Conservation (phyloP, 2,888 invertebrate genomes). For the Eulithis testata region DNA sequence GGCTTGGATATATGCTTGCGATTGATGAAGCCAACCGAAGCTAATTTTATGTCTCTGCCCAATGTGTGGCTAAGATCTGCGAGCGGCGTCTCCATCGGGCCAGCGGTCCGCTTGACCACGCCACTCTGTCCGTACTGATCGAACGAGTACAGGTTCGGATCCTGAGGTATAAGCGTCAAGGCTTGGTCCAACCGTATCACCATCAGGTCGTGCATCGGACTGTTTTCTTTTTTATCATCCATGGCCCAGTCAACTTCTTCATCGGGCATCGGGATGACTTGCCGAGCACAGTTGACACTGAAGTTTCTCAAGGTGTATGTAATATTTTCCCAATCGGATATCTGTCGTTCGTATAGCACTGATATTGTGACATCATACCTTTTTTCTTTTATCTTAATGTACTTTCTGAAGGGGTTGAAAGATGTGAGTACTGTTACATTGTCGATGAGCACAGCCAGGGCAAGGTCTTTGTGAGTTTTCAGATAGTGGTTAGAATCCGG, state of each 20-base stretch:
- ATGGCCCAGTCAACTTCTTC: not conserved
- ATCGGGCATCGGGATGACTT: conserved; percentile 8
- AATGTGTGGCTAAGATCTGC: not conserved
- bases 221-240: conserved; percentile 6
- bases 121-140: not conserved
- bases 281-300: conserved; percentile 19
- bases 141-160: conserved; percentile 7
- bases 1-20: conserved; percentile 7
- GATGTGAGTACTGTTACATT: conserved; percentile 21
- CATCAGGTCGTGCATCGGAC: conserved; percentile 32
- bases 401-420: conserved; percentile 28
- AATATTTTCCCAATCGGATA: conserved; percentile 1
- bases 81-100: conserved; percentile 6
- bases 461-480: not conserved
- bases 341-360: not conserved
- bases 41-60: conserved; percentile 15
- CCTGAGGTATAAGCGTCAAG: not conserved
- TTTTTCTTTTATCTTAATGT: not conserved
- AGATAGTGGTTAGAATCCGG: not conserved
- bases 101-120: not conserved
- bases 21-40: conserved; percentile 16
- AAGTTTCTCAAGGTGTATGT: conserved; percentile 2
- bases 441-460: conserved; percentile 23
- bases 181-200: conserved; percentile 10
- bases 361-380: conserved; percentile 3